Evolutionary conservation across 2,797 vertebrate genomes (phyloP).

Genomic region (Etheostoma perlongum): DNA sequence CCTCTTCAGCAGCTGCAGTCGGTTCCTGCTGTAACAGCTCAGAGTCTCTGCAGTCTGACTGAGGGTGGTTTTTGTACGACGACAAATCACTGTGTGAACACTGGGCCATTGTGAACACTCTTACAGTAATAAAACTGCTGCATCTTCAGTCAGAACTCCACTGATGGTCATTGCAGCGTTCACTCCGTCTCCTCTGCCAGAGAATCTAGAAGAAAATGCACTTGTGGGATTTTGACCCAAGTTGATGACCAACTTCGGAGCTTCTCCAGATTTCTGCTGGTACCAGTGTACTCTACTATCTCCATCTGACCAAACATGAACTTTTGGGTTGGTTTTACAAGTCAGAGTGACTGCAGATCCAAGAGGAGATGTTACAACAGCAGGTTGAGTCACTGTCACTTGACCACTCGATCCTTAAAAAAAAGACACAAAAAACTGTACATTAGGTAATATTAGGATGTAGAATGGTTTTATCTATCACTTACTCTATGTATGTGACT

Average conservation of each 20-base stretch:
- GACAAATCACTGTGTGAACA: slow-evolving; percentile 59
- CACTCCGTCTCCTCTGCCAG: no score
- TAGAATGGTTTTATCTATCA: no score
- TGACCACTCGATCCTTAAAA: slow-evolving; percentile 27
- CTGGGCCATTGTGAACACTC: no score
- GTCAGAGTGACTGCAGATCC: slow-evolving; percentile 39
- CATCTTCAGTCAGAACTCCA: no score
- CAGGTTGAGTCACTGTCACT: slow-evolving; percentile 54
- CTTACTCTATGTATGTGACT: no score
- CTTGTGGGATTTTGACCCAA: no score
- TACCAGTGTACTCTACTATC: neutral
- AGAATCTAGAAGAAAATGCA: no score
- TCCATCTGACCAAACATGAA: neutral
- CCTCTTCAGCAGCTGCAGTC: slow-evolving; percentile 54
- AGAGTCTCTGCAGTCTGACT: slow-evolving; percentile 57
- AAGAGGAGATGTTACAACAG: slow-evolving; percentile 17
- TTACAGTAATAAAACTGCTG: no score
- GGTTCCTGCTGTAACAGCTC: slow-evolving; percentile 60
- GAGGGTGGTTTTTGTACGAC: slow-evolving; percentile 66
- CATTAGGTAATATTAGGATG: no score
- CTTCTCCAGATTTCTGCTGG: slow-evolving; percentile 1
- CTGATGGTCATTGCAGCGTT: no score
- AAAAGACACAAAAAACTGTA: no score
- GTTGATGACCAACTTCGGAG: neutral
- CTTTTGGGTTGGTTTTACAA: slow-evolving; percentile 1